Conservation (phyloP, 2,797 vertebrate genomes). For the Lepus townsendii region DNA sequence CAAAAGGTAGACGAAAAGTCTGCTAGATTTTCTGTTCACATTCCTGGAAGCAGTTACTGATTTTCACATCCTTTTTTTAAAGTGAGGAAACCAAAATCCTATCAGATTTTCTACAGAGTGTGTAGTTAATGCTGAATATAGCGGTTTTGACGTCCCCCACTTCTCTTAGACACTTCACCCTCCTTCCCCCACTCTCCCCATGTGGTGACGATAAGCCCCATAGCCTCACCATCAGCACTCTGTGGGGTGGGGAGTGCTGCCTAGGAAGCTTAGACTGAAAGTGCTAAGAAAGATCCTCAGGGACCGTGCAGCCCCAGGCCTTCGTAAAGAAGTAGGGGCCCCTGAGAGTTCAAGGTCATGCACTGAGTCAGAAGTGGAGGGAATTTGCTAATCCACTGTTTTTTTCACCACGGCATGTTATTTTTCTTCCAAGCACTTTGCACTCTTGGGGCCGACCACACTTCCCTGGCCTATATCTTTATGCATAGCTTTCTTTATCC, state of each 20-base stretch:
- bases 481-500: not conserved
- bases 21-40: not conserved
- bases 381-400: not conserved
- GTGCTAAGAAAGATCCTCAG: not conserved
- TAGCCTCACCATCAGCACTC: not conserved
- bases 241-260: not conserved
- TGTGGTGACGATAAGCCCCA: not conserved
- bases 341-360: not conserved
- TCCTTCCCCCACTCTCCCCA: not conserved
- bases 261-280: not conserved
- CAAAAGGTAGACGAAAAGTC: not conserved
- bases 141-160: not conserved
- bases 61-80: conserved; percentile 32
- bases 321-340: not conserved
- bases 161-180: not conserved
- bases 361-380: not conserved
- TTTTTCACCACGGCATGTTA: not conserved
- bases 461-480: not conserved
- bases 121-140: not conserved
- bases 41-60: not conserved
- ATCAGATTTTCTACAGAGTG: not conserved
- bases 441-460: not conserved
- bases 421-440: not conserved
- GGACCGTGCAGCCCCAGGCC: not conserved
- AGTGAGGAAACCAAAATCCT: not conserved